Evolutionary conservation across 2,888 invertebrate genomes (phyloP).

Genomic region (Melanargia galathea): DNA sequence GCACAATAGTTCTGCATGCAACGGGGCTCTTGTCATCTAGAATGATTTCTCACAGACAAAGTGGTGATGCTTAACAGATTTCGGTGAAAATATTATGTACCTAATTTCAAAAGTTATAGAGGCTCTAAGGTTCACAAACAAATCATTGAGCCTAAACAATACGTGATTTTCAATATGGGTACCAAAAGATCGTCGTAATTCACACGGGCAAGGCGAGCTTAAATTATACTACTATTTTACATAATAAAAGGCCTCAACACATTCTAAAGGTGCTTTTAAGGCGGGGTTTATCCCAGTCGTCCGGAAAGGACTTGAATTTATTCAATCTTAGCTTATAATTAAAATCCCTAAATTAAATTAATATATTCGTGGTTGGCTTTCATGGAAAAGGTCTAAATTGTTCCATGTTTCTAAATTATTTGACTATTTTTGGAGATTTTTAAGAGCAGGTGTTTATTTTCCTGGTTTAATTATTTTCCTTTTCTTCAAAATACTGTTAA

Average conservation of each 20-base stretch:
- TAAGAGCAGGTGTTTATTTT: background rate
- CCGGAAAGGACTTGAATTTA: constrained; percentile 11
- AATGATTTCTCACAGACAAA: too few relatives aligned
- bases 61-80: too few relatives aligned
- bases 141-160: too few relatives aligned
- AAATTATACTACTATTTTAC: constrained; percentile 9
- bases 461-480: too few relatives aligned
- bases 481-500: too few relatives aligned
- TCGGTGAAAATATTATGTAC: too few relatives aligned
- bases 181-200: too few relatives aligned
- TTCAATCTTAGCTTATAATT: constrained; percentile 16
- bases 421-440: background rate
- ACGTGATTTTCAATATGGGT: too few relatives aligned
- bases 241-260: constrained; percentile 16
- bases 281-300: background rate
- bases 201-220: background rate
- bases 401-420: background rate
- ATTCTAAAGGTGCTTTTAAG: constrained; percentile 7
- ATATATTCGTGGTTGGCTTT: constrained; percentile 9
- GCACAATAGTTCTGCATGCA: too few relatives aligned
- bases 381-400: constrained; percentile 2
- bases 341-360: constrained; percentile 18
- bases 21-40: too few relatives aligned
- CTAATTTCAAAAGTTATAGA: too few relatives aligned
- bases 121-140: too few relatives aligned